Base-by-base conservation (phyloP, 2,888 invertebrate species). In the Gymnocheta viridis region DNA sequence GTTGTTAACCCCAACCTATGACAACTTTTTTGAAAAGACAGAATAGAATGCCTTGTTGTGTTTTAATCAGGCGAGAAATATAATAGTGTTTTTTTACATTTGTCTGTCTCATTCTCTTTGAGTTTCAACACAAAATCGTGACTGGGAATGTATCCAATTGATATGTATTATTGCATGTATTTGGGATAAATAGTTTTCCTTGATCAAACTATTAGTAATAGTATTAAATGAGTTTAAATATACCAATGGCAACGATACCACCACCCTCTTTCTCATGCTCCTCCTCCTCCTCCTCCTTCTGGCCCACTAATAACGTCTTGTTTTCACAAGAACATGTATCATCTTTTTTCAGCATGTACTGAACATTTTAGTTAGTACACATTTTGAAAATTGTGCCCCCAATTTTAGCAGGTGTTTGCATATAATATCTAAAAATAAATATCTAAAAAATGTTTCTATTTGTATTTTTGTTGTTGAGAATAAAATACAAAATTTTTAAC, bases 321-420 rank as follows among this genome's bases (percentile, higher is more conserved):
- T 41, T 51, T 67, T 44, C 44, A 22, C 5, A 22, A 14, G 38
- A 38, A 60, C 60, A 38, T 60, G 38, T 29, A 38, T 62, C 60
- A 62, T 62, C 22, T 62, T n/a, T 38, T 14, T 17, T 73, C 35
- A 7, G 17, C 17, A 24, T 38, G 10, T 51, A 17, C 35, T 29
- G 60, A 72, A 51, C 10, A 73, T 62, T 73, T 72, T 49, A 35
- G 60, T 73, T 73, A 38, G n/a, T 51, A 24, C 44, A 1, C 38
- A 17, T 51, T 70, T 38, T 64, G 70, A 64, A 62, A 74, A 56
- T 81, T 83, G 80, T 88, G 89, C 89, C 89, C 89, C 87, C 89
- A 89, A 87, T 89, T 82, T 89, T 88, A 89, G 90, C 89, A 89
- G 89, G 89, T 89, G 89, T 89, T 89, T 89, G 89, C 87, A 87